Evolutionary conservation across 2,113 vertebrate genomes (phyloP), one percentile per base, ranked within the genome.

Genomic region (Sterrhoptilus dennistouni): DNA sequence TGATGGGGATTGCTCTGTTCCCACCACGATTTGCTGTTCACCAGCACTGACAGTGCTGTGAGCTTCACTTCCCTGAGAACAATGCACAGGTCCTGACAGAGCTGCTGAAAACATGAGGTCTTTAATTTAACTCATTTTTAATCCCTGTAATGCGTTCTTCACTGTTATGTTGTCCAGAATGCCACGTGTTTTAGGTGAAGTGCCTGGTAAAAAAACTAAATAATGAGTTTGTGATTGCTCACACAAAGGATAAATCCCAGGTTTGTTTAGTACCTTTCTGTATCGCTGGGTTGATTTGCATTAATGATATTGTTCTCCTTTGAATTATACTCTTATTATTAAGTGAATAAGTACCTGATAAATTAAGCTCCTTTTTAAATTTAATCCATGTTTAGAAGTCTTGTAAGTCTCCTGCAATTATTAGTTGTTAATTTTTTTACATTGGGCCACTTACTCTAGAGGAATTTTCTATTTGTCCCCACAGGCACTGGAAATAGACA

Each of bases 1-100:
- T 59, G 52, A 29, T 45, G 14, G 0, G 1, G 42, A 70, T 63
- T 4, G 1, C 64, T 6, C 42, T 0, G 0, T 74, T 94, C 92
- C 81, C 60, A 59, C 72, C 42, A 4, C 3, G 19, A 19, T 56
- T 76, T 89, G 50, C 76, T 4, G 11, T 19, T 80, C 61, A 4
- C 56, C 14, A 50, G 65, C 56, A 28, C 40, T 49, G 86, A 33
- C 3, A 3, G 31, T 40, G n/a, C 76, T 49, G 52, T 6, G 89
- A 66, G 74, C 87, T 64, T 38, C 60, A 25, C 78, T 63, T 63
- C 36, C 14, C 54, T 45, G 68, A 61, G 42, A 89, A 35, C 64
- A 66, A 9, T 14, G 65, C 22, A 45, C 29, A 70, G 50, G 31
- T 44, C 56, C 36, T 78, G 81, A 35, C 28, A 22, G 52, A 42